Evolutionary conservation across 92 coral and sea anemone species (phyloP).

Genomic region (Diadumene lineata): DNA sequence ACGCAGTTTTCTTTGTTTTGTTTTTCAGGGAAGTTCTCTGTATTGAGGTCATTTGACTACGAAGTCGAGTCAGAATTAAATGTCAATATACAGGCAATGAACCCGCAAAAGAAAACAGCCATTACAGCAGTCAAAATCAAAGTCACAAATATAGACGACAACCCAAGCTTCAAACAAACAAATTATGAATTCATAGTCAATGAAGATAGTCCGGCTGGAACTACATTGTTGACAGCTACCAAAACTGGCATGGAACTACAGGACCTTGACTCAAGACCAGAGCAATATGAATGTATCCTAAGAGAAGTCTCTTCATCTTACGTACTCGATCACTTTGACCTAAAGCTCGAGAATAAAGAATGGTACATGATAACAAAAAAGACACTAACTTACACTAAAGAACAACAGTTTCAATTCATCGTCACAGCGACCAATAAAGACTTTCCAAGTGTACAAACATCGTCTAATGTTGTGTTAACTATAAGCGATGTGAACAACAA

Average conservation of each 20-base stretch:
- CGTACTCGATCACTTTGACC: slow-evolving; percentile 60
- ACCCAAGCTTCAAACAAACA: slow-evolving; percentile 61
- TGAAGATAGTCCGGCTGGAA: slow-evolving; percentile 56
- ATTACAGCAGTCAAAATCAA: slow-evolving; percentile 43
- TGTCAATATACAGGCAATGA: slow-evolving; percentile 66
- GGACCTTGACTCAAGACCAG: slow-evolving; percentile 45
- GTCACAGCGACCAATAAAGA: slow-evolving; percentile 48
- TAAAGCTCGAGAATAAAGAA: slow-evolving; percentile 52
- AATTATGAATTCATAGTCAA: slow-evolving; percentile 49
- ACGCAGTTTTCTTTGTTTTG: background rate
- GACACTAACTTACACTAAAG: slow-evolving; percentile 18
- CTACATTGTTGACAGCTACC: slow-evolving; percentile 37
- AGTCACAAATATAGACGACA: slow-evolving; percentile 62
- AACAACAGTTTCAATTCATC: slow-evolving; percentile 40
- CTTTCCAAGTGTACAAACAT: slow-evolving; percentile 35
- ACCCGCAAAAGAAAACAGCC: slow-evolving; percentile 40
- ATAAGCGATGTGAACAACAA: slow-evolving; percentile 64
- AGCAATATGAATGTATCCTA: slow-evolving; percentile 64
- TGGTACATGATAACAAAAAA: slow-evolving; percentile 52
- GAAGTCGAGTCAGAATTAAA: slow-evolving; percentile 58
- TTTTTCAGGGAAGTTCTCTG: slow-evolving; percentile 58
- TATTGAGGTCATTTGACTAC: slow-evolving; percentile 64
- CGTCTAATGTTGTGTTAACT: slow-evolving; percentile 34
- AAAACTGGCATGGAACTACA: slow-evolving; percentile 56
- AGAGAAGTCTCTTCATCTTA: slow-evolving; percentile 44